Base-by-base conservation (phyloP, 1,140 invertebrate species). In the Zaprionus capensis region DNA sequence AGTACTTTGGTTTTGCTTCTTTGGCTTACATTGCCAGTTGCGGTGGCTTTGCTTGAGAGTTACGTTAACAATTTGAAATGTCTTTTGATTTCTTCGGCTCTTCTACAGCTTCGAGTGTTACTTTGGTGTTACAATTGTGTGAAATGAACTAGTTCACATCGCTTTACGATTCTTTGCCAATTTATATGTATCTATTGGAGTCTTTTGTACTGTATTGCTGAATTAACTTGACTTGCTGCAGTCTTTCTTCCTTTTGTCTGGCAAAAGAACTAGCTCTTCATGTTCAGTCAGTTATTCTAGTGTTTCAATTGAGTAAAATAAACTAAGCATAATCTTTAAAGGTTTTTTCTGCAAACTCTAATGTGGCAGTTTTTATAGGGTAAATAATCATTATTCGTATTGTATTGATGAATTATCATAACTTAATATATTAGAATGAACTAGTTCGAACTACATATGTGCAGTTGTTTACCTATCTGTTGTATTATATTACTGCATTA, bases 121-220 rank as follows among this genome's bases (percentile, higher is more conserved):
- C 0, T 15, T 7, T 5, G 2, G 14, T 14, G 0, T 38, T 14
- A 4, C 0, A 14, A 38, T 38, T 38, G 36, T 9, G 12, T 15
- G 14, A 36, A 55, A 55, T 31, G 53, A 56, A 56, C 53, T 17
- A 56, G 53, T 17, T 56, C 53, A n/a, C 12, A 28, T 26, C 5
- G 53, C 15, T 31, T 5, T 9, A 24, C 12, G 6, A 56, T 56
- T 56, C 2, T n/a, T 56, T 15, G 6, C 4, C 24, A 55, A 55
- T n/a, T 12, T 7, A n/a, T 1, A n/a, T 5, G 14, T 28, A 5
- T 11, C n/a, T 11, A 2, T 5, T 56, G 53, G 2, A n/a, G 36
- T 41, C n/a, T 41, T 15, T n/a, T 2, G 4, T 41, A 1, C 0
- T 41, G 0, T 41, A 34, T 41, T 41, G 12, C 26, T 15, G 4